Percentiles rank a stretch among this genome's conserved stretches.
Conservation (phyloP, 1,140 invertebrate genomes). For the Trachelipus rathkii region DNA sequence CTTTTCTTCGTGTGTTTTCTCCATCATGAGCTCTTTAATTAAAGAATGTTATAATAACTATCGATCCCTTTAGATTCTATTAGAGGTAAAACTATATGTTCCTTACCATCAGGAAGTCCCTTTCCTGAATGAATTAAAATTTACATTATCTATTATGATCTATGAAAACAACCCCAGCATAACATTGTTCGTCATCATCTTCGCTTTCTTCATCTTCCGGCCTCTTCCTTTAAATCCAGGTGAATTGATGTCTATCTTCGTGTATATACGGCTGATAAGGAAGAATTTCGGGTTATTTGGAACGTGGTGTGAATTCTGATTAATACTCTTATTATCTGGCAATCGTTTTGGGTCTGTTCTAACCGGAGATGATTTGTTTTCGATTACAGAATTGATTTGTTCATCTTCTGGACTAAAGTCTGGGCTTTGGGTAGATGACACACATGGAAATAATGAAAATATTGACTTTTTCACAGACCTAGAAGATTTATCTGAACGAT, state of each 20-base stretch:
- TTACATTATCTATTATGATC: too few species aligned
- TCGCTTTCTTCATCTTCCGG: neutral
- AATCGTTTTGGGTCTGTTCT: neutral
- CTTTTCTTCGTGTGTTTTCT: neutral
- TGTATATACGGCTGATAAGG: too few species aligned
- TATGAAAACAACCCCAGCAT: neutral
- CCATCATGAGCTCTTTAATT: neutral
- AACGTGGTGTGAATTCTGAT: neutral
- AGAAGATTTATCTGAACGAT: neutral
- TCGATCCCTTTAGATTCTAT: neutral
- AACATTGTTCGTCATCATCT: neutral
- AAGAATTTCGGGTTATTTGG: neutral
- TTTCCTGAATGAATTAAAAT: neutral
- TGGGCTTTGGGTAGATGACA: neutral
- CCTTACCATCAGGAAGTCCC: neutral
- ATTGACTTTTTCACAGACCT: neutral
- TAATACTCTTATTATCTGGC: neutral
- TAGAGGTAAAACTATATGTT: neutral
- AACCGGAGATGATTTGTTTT: neutral
- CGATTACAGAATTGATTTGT: neutral
- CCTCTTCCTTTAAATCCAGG: too few species aligned
- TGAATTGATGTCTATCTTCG: too few species aligned
- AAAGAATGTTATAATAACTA: neutral
- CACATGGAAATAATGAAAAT: neutral
- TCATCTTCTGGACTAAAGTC: neutral